Evolutionary conservation across 2,888 invertebrate species (phyloP).

Genomic region (Odontothrips loti): DNA sequence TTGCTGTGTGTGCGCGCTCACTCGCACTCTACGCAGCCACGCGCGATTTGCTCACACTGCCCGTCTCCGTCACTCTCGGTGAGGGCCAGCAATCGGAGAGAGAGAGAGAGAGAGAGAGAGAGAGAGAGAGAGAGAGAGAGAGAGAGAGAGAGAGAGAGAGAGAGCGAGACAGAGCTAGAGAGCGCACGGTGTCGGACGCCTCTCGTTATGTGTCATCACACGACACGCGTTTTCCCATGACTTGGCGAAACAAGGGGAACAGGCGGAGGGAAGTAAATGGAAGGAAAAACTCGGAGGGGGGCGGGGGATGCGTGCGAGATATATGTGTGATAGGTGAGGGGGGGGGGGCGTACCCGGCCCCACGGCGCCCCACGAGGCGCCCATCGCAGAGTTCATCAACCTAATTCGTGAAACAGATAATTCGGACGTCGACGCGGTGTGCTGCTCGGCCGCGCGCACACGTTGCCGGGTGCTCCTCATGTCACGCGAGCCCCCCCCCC

Average conservation of each 20-base stretch:
- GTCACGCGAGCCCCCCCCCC: too few relatives aligned
- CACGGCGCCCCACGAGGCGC: too few relatives aligned
- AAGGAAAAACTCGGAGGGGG: not conserved
- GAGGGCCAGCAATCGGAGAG: not conserved
- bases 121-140: too few relatives aligned
- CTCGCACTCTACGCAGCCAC: too few relatives aligned
- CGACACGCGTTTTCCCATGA: not conserved
- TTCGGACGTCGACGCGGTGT: conserved; percentile 13
- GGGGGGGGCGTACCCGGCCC: not conserved
- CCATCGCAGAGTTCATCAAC: not conserved
- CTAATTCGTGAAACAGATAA: conserved; percentile 26
- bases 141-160: not conserved
- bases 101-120: not conserved
- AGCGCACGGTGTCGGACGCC: not conserved
- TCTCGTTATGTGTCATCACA: conserved; percentile 20
- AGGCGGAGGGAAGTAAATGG: not conserved
- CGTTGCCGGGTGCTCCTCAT: too few relatives aligned
- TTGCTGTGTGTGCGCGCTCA: not conserved
- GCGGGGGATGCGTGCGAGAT: not conserved
- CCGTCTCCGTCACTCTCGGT: not conserved
- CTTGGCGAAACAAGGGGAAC: not conserved
- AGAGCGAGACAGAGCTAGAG: not conserved
- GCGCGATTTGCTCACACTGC: not conserved
- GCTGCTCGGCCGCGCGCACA: not conserved
- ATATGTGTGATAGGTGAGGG: not conserved